These are phyloP conservation scores for Norana najaformis DNA, from an alignment of 2,888 invertebrate species.

Conservation along the genomic window DNA sequence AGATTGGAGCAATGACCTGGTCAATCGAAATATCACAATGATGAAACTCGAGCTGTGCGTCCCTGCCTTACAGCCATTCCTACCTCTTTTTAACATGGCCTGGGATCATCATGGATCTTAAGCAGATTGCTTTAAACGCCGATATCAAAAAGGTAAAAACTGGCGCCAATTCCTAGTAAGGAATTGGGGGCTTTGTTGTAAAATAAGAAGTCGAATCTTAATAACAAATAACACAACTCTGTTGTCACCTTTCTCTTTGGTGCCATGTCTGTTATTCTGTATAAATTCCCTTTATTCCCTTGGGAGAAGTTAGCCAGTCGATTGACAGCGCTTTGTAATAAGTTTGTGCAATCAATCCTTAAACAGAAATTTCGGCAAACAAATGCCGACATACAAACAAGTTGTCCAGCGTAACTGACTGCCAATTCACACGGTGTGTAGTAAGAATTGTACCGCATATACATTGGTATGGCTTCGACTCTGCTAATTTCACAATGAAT, in stretches of 20 bases:
- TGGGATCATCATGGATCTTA: neutral
- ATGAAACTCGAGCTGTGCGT: neutral
- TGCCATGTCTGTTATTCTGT: neutral
- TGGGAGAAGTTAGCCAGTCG: neutral
- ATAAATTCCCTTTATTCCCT: neutral
- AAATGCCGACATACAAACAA: neutral
- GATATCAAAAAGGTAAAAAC: neutral
- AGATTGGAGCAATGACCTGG: too few relatives aligned
- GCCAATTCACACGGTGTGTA: neutral
- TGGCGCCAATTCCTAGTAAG: neutral
- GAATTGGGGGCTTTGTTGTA: neutral
- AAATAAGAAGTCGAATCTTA: neutral
- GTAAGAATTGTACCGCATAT: neutral
- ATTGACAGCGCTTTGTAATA: neutral
- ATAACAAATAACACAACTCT: neutral
- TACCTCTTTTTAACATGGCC: neutral
- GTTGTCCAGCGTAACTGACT: neutral
- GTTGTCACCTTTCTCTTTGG: slow-evolving; percentile 7
- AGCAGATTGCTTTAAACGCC: neutral
- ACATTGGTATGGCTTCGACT: too few relatives aligned
- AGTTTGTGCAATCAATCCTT: neutral
- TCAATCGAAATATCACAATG: neutral
- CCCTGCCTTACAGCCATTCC: neutral
- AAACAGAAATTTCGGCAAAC: neutral
- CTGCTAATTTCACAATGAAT: too few relatives aligned